A percentile compares a stretch with the other conserved stretches of the same genome.
phyloP scores from a whole-genome alignment of 2,797 vertebrate species.

The Oreochromis mossambicus region DNA sequence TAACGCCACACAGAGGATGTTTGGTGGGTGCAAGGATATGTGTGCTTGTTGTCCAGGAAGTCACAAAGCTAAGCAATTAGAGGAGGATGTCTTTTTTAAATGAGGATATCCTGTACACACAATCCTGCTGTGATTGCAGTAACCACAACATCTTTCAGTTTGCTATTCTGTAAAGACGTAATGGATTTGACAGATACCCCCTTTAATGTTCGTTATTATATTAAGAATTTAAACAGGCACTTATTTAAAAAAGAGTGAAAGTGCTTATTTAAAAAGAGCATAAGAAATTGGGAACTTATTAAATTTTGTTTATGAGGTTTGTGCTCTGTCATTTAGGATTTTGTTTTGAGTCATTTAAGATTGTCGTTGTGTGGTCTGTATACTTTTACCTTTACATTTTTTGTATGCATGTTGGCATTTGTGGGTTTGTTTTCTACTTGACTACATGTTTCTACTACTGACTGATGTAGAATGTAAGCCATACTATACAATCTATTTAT shows the following conservation, averaged over 20 bases:
- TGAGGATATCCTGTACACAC: constrained; percentile 67
- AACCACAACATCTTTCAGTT: not conserved
- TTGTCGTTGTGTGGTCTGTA: not conserved
- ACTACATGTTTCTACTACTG: not conserved
- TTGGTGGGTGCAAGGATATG: constrained; percentile 52
- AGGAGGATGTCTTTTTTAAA: constrained; percentile 37
- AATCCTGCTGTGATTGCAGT: constrained; percentile 40
- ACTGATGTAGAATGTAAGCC: not conserved
- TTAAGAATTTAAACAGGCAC: not conserved
- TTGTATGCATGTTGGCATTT: not conserved
- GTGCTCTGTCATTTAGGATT: not conserved
- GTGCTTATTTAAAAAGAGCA: not conserved
- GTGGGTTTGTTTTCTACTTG: not conserved
- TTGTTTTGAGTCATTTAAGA: not conserved
- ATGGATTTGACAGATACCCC: not conserved
- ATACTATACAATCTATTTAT: not conserved
- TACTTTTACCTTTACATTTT: not conserved
- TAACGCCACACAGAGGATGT: constrained; percentile 47
- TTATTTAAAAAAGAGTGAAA: not conserved
- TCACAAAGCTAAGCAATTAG: constrained; percentile 55
- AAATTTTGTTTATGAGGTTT: not conserved
- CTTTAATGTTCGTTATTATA: not conserved
- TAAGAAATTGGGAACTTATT: not conserved
- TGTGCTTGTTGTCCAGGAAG: constrained; percentile 58
- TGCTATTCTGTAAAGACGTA: not conserved